Base-by-base conservation (phyloP, 2,888 invertebrate genomes). In the Drosophila siamana region DNA sequence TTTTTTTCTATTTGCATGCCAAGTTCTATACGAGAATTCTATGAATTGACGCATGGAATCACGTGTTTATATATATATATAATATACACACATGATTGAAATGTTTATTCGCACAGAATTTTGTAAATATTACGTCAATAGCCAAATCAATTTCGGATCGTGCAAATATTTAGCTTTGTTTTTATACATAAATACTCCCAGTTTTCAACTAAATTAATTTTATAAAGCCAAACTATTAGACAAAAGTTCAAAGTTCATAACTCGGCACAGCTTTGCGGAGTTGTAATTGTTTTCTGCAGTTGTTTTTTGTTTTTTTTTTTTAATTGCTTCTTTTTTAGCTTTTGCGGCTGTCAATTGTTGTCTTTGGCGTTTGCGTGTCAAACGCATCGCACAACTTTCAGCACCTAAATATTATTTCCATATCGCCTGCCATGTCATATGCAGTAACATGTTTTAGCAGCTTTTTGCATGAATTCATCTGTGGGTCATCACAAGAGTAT, bases 321-420 rank as follows among this genome's bases (percentile, higher is more conserved):
- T 1, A 16, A 26, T 3, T 19, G 19, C 19, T n/a, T n/a, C n/a
- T 50, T 50, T 51, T 2, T 56, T 7, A 30, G 7, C 13, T 16
- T 44, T 16, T 52, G 8, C 26, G 2, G 22, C 33, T 2, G 15
- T 11, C 11, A 38, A 16, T 40, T 26, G 33, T 48, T 22, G 19
- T 33, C 41, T 43, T 52, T 63, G 62, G 57, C 28, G 50, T 51
- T 70, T 59, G 65, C 71, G 46, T 70, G 74, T 66, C 76, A 76
- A 62, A 36, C 61, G 52, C 54, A 43, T 51, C 41, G 11, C 46
- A 40, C 33, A 24, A 7, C 28, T 61, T 57, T 65, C 38, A 43
- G 19, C 65, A 65, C 43, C 57, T 56, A 15, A 3, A 40, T n/a
- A 43, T 43, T 51, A 43, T 74, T 19, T 59, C 30, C 38, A 68